Conservation (phyloP, 2,888 invertebrate genomes). For the Periphyllus acericola region DNA sequence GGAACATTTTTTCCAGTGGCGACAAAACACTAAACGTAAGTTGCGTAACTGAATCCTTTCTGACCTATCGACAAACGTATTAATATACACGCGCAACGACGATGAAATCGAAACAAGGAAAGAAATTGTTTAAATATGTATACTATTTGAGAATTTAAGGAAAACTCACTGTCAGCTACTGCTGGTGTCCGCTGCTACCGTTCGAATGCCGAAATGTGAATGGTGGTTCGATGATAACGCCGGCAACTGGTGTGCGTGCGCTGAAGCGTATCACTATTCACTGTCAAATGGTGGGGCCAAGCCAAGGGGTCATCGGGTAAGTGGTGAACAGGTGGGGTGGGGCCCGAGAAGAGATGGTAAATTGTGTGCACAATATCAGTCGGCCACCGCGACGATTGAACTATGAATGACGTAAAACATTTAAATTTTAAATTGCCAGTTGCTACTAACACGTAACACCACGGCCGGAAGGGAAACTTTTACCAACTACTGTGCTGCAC, state of each 20-base stretch:
- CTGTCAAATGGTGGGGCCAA: neutral
- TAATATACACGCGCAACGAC: neutral
- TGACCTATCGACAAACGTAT: neutral
- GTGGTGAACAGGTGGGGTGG: neutral
- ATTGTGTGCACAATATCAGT: too few relatives aligned
- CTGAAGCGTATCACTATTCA: neutral
- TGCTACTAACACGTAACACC: too few relatives aligned
- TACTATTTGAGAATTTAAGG: too few relatives aligned
- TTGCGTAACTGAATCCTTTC: neutral
- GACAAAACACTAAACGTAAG: neutral
- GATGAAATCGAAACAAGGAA: too few relatives aligned
- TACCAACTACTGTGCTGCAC: neutral
- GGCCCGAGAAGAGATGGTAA: neutral
- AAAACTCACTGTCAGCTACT: neutral
- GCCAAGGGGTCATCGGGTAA: neutral
- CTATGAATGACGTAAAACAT: too few relatives aligned
- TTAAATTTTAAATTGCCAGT: too few relatives aligned
- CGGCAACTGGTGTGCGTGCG: neutral
- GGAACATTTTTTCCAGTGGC: constrained; percentile 2
- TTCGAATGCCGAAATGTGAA: neutral
- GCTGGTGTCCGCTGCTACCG: neutral
- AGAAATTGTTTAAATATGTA: too few relatives aligned
- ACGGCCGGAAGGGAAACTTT: neutral
- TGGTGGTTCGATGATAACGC: neutral
- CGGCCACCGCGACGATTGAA: too few relatives aligned